A percentile compares a stretch with the other conserved stretches of the same genome.
phyloP scores from a whole-genome alignment of 2,888 invertebrate species.

The Aleiodes testaceus region DNA sequence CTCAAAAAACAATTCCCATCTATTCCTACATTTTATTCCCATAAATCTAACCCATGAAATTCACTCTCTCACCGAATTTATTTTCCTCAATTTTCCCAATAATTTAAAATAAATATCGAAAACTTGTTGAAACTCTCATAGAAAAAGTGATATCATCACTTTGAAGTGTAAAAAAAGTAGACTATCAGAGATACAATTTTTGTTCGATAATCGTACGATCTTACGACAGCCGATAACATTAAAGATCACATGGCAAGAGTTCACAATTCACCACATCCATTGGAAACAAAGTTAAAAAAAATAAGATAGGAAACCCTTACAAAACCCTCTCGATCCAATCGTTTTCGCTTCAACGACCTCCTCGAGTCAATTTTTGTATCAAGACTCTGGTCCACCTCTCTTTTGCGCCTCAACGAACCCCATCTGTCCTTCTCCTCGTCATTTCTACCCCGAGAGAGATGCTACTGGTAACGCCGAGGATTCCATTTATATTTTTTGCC shows the following conservation, averaged over 20 bases:
- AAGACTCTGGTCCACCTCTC: constrained; percentile 25
- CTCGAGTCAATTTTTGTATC: constrained; percentile 50
- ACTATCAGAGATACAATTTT: constrained; percentile 10
- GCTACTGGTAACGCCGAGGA: constrained; percentile 8
- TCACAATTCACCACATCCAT: not conserved
- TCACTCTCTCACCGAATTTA: not conserved
- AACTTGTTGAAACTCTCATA: not conserved
- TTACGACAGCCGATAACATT: constrained; percentile 30
- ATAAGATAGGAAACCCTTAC: constrained; percentile 26
- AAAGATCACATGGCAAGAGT: constrained; percentile 26
- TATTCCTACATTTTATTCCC: not conserved
- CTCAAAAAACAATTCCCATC: constrained; percentile 1
- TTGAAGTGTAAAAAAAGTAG: too few species aligned
- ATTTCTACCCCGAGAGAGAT: constrained; percentile 10
- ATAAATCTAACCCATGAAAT: constrained; percentile 2
- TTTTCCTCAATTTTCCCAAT: not conserved
- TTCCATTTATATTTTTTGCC: constrained; percentile 1
- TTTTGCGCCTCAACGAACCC: constrained; percentile 23
- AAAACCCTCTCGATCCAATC: constrained; percentile 50
- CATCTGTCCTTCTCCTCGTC: not conserved
- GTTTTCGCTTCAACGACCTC: constrained; percentile 48
- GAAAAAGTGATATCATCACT: not conserved
- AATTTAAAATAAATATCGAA: constrained; percentile 17
- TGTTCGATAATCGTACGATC: constrained; percentile 28
- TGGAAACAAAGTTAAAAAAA: not conserved